These are phyloP conservation scores for Odontesthes bonariensis DNA, from an alignment of 2,113 vertebrate species.

Conservation along the genomic window DNA sequence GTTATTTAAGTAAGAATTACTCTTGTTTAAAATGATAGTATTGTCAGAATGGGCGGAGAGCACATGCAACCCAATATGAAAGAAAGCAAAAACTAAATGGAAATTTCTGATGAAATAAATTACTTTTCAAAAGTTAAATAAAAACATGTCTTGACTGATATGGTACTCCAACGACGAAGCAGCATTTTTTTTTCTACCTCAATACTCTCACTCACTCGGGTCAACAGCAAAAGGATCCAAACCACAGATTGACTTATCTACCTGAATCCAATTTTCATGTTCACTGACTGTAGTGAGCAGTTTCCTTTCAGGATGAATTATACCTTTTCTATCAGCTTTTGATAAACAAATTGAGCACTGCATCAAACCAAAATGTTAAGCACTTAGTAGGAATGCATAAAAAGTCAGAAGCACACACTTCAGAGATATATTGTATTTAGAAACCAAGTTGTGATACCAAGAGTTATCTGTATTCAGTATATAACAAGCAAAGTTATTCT, in stretches of 20 bases:
- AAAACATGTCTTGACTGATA: conserved; percentile 58
- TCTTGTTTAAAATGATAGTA: background rate
- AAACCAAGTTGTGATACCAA: conserved; percentile 42
- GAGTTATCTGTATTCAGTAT: conserved; percentile 17
- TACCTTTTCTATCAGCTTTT: conserved; percentile 80
- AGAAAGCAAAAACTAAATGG: background rate
- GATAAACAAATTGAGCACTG: conserved; percentile 81
- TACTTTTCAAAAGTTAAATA: conserved; percentile 39
- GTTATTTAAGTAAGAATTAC: background rate
- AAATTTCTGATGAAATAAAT: conserved; percentile 8
- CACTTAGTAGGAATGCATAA: conserved; percentile 74
- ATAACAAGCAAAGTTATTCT: conserved; percentile 27
- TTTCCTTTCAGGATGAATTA: conserved; percentile 82
- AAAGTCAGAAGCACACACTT: conserved; percentile 55
- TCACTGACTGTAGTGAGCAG: conserved; percentile 82
- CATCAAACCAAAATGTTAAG: conserved; percentile 67
- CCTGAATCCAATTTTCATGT: conserved; percentile 86
- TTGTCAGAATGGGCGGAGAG: background rate
- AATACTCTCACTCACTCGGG: conserved; percentile 62
- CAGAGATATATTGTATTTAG: conserved; percentile 46
- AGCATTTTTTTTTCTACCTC: conserved; percentile 26
- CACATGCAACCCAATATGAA: conserved; percentile 2
- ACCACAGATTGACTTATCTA: conserved; percentile 84
- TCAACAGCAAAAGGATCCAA: conserved; percentile 80
- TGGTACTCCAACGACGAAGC: conserved; percentile 53